Evolutionary conservation across 2,113 vertebrate genomes (phyloP), one percentile per base, ranked within the genome.

Genomic region (Holacanthus passer): DNA sequence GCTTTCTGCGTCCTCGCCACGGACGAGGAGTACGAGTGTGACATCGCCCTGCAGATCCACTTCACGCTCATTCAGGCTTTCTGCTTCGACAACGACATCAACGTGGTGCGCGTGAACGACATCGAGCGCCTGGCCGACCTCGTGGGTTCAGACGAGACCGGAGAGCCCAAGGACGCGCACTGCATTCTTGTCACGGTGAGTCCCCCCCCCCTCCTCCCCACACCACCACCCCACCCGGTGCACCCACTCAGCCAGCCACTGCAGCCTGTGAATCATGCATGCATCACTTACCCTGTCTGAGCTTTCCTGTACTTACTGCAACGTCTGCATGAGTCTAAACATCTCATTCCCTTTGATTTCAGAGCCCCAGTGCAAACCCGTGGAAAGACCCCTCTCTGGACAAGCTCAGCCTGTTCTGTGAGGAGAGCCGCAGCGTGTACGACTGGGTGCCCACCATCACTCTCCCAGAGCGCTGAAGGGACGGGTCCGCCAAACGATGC

Each of bases 31-130:
- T 98, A 99, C 32, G 96, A 99, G 83, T 97, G 97, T 5, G 98
- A 99, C 85, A 97, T 99, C 1, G 98, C 98, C 0, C 94, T 99
- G 66, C 98, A 99, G 93, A 99, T 99, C 84, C 98, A 99, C 91
- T 99, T 99, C 91, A 99, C 98, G 0, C 95, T 99, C 67, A 99
- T 99, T 81, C 98, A 99, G 88, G 97, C 98, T 0, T 99, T 99
- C 89, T 99, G 98, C 92, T 99, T 99, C 20, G 98, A 99, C 87
- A 99, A 99, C 41, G 97, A 97, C 90, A 99, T 99, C 37, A 97
- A 99, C 93, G 97, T 99, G 7, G 97, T 99, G 81, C 93, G 97
- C 1, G 97, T 99, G 43, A 97, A 95, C 16, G 97, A 99, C 50
- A 96, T 97, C 69, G 95, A 94, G 84, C 95, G 97, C 48, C 95